Evolutionary conservation across 2,797 vertebrate genomes (phyloP).

Genomic region (Chelidonichthys spinosus): DNA sequence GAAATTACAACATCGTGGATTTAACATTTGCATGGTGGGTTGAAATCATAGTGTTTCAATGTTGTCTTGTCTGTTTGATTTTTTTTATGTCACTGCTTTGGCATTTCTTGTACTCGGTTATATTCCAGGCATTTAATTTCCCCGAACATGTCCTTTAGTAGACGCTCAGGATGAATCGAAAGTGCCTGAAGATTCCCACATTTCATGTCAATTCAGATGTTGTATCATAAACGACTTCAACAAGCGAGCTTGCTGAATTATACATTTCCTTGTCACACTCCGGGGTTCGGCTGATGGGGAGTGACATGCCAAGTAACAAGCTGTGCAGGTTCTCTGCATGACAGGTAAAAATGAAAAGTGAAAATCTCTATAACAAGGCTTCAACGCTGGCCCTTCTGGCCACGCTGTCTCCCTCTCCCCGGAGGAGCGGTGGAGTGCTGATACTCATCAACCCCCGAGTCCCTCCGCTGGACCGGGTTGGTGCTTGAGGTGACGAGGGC

Average conservation of each 20-base stretch:
- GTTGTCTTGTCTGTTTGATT: too few species aligned
- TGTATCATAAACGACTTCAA: conserved; percentile 25
- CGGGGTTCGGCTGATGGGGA: not conserved
- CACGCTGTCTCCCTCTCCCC: not conserved
- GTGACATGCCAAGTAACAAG: conserved; percentile 5
- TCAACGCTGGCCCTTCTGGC: conserved; percentile 20
- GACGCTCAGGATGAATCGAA: not conserved
- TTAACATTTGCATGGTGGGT: not conserved
- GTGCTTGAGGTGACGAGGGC: conserved; percentile 43
- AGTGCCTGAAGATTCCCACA: not conserved
- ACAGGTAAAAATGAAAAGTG: conserved; percentile 39
- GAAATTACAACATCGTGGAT: not conserved
- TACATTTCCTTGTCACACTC: conserved; percentile 1
- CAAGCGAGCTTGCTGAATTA: conserved; percentile 20
- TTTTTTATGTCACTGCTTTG: not conserved
- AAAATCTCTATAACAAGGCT: conserved; percentile 31
- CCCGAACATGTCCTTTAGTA: not conserved
- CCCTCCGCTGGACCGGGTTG: conserved; percentile 29
- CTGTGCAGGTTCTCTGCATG: conserved; percentile 29
- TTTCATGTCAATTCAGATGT: conserved; percentile 18
- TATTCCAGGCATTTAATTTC: not conserved
- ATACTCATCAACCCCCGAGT: conserved; percentile 22
- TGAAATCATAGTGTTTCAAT: not conserved
- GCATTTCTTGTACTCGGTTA: not conserved
- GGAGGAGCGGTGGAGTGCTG: conserved; percentile 19